These are phyloP conservation scores for Patella ulyssiponensis DNA, from an alignment of 2,888 invertebrate genomes.

Conservation along the genomic window DNA sequence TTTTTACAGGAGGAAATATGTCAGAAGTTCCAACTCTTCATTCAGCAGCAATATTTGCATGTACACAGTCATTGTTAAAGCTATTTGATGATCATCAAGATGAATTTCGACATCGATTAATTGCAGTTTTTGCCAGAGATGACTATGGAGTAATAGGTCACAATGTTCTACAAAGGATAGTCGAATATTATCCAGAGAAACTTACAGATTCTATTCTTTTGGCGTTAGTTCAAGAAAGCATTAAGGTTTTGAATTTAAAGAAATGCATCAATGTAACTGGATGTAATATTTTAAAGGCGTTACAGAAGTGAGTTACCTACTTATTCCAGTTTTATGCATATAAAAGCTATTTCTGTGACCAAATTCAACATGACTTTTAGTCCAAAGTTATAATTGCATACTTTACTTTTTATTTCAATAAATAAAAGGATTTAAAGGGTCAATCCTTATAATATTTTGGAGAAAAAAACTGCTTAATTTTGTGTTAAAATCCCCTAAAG, in stretches of 20 bases:
- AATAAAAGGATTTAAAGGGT: too few species aligned
- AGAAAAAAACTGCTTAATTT: too few species aligned
- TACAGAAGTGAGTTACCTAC: neutral
- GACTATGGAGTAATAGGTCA: neutral
- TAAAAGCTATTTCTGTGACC: too few species aligned
- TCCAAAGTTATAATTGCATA: too few species aligned
- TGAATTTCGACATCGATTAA: neutral
- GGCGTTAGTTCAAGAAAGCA: neutral
- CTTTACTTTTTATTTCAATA: too few species aligned
- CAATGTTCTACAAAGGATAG: conserved; percentile 6
- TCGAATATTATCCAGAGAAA: neutral
- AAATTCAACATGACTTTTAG: too few species aligned
- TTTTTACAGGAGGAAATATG: neutral
- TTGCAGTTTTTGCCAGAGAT: neutral
- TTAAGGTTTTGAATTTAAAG: neutral
- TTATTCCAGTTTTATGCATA: too few species aligned
- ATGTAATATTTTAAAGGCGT: neutral
- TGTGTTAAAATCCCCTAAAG: too few species aligned
- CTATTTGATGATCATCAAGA: neutral
- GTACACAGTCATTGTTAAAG: neutral
- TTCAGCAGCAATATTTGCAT: neutral
- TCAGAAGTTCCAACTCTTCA: neutral
- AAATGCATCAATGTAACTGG: neutral
- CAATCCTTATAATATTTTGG: too few species aligned
- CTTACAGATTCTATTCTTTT: conserved; percentile 7